Base-by-base conservation (phyloP, 1,140 invertebrate species). In the Gonioctena quinquepunctata region DNA sequence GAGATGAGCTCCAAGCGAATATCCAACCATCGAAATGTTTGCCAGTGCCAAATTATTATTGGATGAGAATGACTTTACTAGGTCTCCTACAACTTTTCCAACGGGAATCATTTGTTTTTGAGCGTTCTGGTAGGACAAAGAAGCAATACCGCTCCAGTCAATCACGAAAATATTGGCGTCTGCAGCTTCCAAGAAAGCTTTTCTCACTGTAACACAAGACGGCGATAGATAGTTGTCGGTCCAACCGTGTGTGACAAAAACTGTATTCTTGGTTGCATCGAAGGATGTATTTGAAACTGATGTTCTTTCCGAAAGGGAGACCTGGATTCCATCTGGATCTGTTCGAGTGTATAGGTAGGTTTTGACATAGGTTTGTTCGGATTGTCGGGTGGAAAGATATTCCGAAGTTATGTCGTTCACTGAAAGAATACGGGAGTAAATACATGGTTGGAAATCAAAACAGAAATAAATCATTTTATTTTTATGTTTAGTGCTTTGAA, bases 1-100 rank as follows among this genome's bases (percentile, higher is more conserved):
- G 0, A 90, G 83, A 68, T 92, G 90, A 6, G 88, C 90, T 2
- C 90, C 90, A 21, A 91, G 83, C 68, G 89, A 90, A 72, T 91
- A 90, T 4, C 90, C 90, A 49, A 90, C 85, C 6, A 69, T 48
- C 0, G 66, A 13, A 6, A 42, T 60, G 2, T 56, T 63, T 27
- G 22, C 26, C 42, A 71, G 64, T 22, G 18, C 18, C 2, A 62
- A 54, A 7, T 23, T 21, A n/a, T 48, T n/a, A 23, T 3, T 26
- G 22, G 27, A 13, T 1, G 13, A 4, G 3, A 70, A 48, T 2
- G 4, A 16, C 0, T 27, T 22, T 11, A 89, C 70, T 33, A 88
- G 86, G 28, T 82, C 72, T 8, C 84, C 86, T 8, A 89, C 25
- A 1, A 78, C 75, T 16, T 79, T 66, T 0, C 87, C 89, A 19